phyloP scores from a whole-genome alignment of 2,888 invertebrate genomes.

The Acrobeloides nanus region DNA sequence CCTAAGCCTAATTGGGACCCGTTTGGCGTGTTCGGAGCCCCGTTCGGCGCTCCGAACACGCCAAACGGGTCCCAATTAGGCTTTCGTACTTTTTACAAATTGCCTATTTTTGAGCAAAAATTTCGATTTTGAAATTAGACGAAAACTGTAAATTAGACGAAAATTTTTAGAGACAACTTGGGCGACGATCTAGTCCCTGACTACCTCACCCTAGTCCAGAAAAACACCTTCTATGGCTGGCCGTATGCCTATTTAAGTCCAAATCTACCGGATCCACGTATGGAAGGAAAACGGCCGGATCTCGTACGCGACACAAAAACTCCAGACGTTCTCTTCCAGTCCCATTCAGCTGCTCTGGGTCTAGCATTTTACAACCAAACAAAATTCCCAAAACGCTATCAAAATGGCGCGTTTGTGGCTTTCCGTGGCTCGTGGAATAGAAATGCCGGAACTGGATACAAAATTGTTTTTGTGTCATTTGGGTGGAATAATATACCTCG shows the following conservation, averaged over 20 bases:
- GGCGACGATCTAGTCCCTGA: conserved; percentile 5
- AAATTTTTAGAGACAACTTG: background rate
- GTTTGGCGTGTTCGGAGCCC: too few relatives aligned
- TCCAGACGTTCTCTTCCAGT: background rate
- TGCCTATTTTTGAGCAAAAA: too few relatives aligned
- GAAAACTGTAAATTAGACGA: too few relatives aligned
- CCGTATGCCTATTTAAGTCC: background rate
- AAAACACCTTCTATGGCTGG: conserved; percentile 2
- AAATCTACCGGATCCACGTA: background rate
- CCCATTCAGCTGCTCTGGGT: conserved; percentile 1
- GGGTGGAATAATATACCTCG: background rate
- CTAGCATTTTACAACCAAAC: background rate
- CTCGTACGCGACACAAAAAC: background rate
- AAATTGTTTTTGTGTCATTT: conserved; percentile 1
- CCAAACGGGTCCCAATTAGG: too few relatives aligned
- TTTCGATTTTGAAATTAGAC: too few relatives aligned
- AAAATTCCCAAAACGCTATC: background rate
- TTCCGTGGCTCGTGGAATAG: conserved; percentile 1
- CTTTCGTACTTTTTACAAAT: too few relatives aligned
- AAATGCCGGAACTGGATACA: background rate
- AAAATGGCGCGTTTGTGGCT: background rate
- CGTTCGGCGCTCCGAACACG: too few relatives aligned
- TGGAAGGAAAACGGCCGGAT: background rate
- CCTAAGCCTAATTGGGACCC: too few relatives aligned
- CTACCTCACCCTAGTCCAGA: conserved; percentile 1